These are phyloP conservation scores for Nomada ferruginata DNA, from an alignment of 2,888 invertebrate species.

Conservation along the genomic window DNA sequence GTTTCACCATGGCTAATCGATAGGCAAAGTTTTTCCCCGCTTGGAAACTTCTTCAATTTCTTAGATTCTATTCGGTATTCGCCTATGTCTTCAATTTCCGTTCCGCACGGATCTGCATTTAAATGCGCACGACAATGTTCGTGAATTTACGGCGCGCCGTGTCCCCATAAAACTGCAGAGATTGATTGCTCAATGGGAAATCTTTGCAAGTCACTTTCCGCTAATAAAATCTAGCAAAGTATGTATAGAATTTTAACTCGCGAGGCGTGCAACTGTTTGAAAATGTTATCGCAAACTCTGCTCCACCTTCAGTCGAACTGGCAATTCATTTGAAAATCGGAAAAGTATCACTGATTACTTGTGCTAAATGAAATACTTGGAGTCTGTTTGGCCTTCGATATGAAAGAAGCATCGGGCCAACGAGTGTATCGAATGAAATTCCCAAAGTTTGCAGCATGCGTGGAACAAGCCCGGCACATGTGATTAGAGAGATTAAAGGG, in stretches of 20 bases:
- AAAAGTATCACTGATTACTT: neutral
- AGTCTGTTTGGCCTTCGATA: slow-evolving; percentile 4
- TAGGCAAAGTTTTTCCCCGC: slow-evolving; percentile 1
- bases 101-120: slow-evolving; percentile 14
- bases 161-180: neutral
- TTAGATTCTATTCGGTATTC: slow-evolving; percentile 9
- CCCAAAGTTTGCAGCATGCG: slow-evolving; percentile 57
- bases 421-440: slow-evolving; percentile 53
- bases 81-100: slow-evolving; percentile 20
- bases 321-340: too few relatives aligned
- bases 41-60: slow-evolving; percentile 23
- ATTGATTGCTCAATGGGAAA: slow-evolving; percentile 16
- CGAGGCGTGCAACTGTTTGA: too few relatives aligned
- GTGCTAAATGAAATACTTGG: neutral
- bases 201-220: neutral
- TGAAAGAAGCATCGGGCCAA: slow-evolving; percentile 23
- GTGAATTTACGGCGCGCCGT: slow-evolving; percentile 8
- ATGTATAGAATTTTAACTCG: too few relatives aligned
- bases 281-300: too few relatives aligned
- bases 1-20: slow-evolving; percentile 39
- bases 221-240: neutral
- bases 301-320: too few relatives aligned
- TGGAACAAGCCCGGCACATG: slow-evolving; percentile 53
- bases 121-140: slow-evolving; percentile 14
- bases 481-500: slow-evolving; percentile 71